These are phyloP conservation scores for pig (Sus scrofa) DNA, from an alignment of 2,113 vertebrate species.

Conservation along the genomic window DNA sequence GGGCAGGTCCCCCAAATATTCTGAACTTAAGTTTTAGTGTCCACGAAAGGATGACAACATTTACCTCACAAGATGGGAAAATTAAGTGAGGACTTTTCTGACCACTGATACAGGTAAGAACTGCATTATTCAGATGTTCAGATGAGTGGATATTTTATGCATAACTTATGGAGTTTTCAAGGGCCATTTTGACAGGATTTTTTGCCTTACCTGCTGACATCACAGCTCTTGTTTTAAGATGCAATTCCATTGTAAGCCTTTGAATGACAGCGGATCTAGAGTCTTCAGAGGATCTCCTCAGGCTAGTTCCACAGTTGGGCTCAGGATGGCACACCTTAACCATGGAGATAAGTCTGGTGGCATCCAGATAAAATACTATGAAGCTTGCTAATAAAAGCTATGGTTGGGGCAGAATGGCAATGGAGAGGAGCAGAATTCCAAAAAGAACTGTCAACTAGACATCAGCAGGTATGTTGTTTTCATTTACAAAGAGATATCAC, in stretches of 20 bases:
- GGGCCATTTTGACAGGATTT: not conserved
- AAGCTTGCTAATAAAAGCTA: not conserved
- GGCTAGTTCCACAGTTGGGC: not conserved
- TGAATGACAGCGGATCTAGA: not conserved
- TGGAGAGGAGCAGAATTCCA: not conserved
- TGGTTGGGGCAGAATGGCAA: not conserved
- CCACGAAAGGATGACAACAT: not conserved
- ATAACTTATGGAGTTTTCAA: not conserved
- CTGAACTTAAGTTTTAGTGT: not conserved
- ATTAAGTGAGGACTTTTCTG: not conserved
- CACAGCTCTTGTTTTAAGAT: not conserved
- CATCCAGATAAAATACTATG: not conserved
- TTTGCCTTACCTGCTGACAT: not conserved
- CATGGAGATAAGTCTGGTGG: not conserved
- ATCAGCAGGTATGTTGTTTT: not conserved
- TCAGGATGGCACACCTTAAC: not conserved
- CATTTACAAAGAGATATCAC: not conserved
- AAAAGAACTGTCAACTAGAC: not conserved
- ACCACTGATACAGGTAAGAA: not conserved
- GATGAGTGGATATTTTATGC: not conserved
- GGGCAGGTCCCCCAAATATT: not conserved
- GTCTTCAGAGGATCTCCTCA: not conserved
- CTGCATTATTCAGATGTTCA: not conserved
- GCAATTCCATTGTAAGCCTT: not conserved
- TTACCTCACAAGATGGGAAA: not conserved